Evolutionary conservation across 1,140 invertebrate genomes (phyloP).

Genomic region (Eubasilissa regina): DNA sequence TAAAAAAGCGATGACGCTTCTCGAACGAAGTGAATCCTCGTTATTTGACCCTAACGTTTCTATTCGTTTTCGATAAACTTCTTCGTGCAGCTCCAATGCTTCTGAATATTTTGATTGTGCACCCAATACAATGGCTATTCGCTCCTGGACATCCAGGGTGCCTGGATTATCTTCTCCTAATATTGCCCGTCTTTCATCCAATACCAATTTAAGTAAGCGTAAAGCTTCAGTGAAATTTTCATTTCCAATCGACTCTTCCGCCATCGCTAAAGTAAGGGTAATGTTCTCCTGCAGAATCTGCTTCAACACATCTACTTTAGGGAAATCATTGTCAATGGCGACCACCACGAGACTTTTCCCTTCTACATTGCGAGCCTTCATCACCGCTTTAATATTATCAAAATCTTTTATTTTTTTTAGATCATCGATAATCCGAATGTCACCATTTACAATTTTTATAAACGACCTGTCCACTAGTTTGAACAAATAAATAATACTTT

Average conservation of each 20-base stretch:
- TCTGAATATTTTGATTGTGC: slow-evolving; percentile 13
- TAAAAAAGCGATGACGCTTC: no score
- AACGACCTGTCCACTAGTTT: not conserved
- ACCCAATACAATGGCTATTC: not conserved
- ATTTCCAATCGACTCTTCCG: not conserved
- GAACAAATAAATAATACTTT: not conserved
- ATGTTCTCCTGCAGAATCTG: not conserved
- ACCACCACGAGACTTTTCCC: not conserved
- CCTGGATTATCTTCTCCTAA: slow-evolving; percentile 18
- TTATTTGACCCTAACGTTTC: not conserved
- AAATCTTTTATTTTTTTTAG: not conserved
- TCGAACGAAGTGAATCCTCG: not conserved
- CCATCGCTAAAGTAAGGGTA: not conserved
- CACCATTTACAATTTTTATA: not conserved
- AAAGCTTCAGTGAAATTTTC: not conserved
- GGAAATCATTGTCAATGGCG: not conserved
- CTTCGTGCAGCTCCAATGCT: not conserved
- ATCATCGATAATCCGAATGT: not conserved
- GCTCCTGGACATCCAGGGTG: not conserved
- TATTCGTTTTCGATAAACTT: not conserved
- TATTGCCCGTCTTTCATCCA: slow-evolving; percentile 18
- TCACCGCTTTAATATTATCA: not conserved
- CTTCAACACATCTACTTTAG: not conserved
- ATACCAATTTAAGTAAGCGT: not conserved
- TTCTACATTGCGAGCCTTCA: not conserved